Evolutionary conservation across 2,113 vertebrate species (phyloP).

Genomic region (Hippoglossus stenolepis): DNA sequence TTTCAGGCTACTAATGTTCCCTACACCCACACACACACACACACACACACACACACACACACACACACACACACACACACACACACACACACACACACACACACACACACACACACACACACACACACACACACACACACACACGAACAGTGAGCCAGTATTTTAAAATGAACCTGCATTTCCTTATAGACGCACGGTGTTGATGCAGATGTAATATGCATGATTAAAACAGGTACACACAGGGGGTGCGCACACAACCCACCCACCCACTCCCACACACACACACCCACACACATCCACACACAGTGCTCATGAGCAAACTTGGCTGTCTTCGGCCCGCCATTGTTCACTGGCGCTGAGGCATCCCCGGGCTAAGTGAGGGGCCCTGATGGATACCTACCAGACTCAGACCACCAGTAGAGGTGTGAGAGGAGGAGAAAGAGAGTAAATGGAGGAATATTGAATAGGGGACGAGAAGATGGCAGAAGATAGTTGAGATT

Average conservation of each 20-base stretch:
- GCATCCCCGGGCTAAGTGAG: slow-evolving; percentile 78
- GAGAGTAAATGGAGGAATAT: slow-evolving; percentile 51
- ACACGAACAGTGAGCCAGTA: slow-evolving; percentile 18
- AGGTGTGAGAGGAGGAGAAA: slow-evolving; percentile 63
- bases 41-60: slow-evolving; percentile 5
- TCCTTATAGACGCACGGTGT: slow-evolving; percentile 52
- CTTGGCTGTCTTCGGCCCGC: slow-evolving; percentile 62
- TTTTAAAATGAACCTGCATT: slow-evolving; percentile 61
- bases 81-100: slow-evolving; percentile 33
- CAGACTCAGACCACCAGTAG: slow-evolving; percentile 74
- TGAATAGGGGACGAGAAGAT: slow-evolving; percentile 68
- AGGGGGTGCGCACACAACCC: slow-evolving; percentile 39
- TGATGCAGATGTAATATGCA: slow-evolving; percentile 75
- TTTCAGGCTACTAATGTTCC: slow-evolving; percentile 56
- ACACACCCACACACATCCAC: slow-evolving; percentile 38
- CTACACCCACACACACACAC: slow-evolving; percentile 27
- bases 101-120: slow-evolving; percentile 28
- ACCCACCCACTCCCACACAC: slow-evolving; percentile 39
- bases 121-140: slow-evolving; percentile 34
- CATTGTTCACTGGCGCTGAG: slow-evolving; percentile 75
- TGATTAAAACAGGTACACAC: slow-evolving; percentile 63
- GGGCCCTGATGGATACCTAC: slow-evolving; percentile 79
- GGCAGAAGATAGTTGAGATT: slow-evolving; percentile 56
- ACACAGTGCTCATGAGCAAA: slow-evolving; percentile 58
- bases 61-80: neutral